phyloP scores from a whole-genome alignment of 2,113 vertebrate genomes.

The Chionodraco myersi region DNA sequence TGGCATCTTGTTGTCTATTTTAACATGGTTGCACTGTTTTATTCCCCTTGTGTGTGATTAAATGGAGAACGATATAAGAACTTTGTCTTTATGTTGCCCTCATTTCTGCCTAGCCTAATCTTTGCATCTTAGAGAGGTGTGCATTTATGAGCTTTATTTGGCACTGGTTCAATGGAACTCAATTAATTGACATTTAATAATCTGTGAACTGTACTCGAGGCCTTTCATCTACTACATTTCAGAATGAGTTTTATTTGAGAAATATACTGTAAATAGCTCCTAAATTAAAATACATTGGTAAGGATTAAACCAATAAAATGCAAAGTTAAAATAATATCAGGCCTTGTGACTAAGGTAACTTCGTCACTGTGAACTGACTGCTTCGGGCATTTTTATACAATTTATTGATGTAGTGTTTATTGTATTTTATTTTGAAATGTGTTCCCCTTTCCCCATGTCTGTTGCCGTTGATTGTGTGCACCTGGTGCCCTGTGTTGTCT shows the following conservation, averaged over 20 bases:
- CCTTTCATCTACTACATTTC: neutral
- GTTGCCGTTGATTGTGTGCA: no score
- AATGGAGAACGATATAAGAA: conserved; percentile 37
- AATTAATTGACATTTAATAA: neutral
- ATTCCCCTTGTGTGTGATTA: conserved; percentile 59
- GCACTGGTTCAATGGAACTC: neutral
- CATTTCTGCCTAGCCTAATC: neutral
- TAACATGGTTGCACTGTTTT: conserved; percentile 60
- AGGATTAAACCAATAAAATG: neutral
- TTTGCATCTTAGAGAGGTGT: no score
- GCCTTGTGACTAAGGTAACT: no score
- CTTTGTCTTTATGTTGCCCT: neutral
- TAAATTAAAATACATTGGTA: neutral
- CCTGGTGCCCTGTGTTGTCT: no score
- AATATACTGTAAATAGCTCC: neutral
- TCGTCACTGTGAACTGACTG: no score
- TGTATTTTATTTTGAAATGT: no score
- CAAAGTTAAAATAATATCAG: neutral
- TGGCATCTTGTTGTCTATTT: conserved; percentile 32
- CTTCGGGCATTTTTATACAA: no score
- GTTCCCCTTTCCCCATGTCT: no score
- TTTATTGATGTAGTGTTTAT: no score
- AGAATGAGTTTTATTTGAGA: neutral
- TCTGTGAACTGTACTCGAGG: neutral
- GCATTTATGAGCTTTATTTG: neutral